A percentile compares a stretch with the other conserved stretches of the same genome.
phyloP scores from a whole-genome alignment of 2,797 vertebrate species.

The Microhierax caerulescens region DNA sequence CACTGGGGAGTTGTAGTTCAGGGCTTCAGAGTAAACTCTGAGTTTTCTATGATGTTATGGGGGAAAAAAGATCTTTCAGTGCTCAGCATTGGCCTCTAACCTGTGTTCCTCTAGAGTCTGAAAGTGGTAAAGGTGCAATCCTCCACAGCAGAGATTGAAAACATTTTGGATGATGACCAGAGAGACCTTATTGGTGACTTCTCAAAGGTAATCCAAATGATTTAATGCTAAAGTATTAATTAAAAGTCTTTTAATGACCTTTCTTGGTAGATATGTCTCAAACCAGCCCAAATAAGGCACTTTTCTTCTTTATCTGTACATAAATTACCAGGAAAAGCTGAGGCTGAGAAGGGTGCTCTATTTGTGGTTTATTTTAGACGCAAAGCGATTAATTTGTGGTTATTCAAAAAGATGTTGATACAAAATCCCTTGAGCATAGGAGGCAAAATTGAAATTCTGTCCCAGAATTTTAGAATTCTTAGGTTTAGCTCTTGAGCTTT shows the following conservation, averaged over 20 bases:
- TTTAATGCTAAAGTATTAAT: not conserved
- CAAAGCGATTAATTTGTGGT: rapidly evolving
- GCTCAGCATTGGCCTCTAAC: not conserved
- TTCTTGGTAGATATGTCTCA: not conserved
- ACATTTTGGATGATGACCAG: slow-evolving; percentile 83
- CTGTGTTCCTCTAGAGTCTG: slow-evolving; percentile 51
- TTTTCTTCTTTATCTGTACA: rapidly evolving
- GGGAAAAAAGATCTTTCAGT: rapidly evolving
- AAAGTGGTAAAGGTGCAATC: slow-evolving; percentile 78
- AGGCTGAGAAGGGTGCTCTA: not conserved
- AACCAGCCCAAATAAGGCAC: not conserved
- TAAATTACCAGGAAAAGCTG: rapidly evolving
- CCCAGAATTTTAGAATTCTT: not conserved
- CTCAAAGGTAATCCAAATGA: slow-evolving; percentile 83
- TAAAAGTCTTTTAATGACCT: not conserved
- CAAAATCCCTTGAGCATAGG: not conserved
- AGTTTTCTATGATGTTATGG: not conserved
- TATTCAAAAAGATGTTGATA: not conserved
- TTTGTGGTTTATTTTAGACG: too few relatives aligned
- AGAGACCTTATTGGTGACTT: slow-evolving; percentile 92
- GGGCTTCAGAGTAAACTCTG: not conserved
- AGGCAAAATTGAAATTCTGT: rapidly evolving
- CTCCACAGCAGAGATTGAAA: slow-evolving; percentile 84
- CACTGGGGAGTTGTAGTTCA: not conserved
- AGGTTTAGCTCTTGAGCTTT: not conserved